A percentile compares a stretch with the other conserved stretches of the same genome.
phyloP scores from a whole-genome alignment of 2,113 vertebrate genomes.

The Corythornis cristatus region DNA sequence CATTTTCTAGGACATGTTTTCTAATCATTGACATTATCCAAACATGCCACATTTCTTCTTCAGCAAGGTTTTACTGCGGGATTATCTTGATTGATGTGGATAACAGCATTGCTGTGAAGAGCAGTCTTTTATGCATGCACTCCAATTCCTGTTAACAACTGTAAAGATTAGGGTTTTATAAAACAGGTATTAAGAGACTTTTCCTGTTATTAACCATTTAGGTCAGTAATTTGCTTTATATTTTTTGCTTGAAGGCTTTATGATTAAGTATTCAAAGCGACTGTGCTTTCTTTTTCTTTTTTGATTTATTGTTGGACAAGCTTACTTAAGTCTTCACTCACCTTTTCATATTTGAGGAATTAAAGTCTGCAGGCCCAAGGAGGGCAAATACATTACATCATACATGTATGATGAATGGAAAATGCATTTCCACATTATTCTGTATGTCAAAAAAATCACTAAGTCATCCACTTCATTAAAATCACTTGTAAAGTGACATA shows the following conservation, averaged over 20 bases:
- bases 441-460: not conserved
- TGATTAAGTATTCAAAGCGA: not conserved
- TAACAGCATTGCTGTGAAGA: not conserved
- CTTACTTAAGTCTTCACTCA: not conserved
- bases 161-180: conserved; percentile 51
- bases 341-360: not conserved
- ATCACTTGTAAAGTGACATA: not conserved
- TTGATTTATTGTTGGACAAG: conserved; percentile 7
- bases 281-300: not conserved
- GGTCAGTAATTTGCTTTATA: conserved; percentile 19
- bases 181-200: conserved; percentile 36
- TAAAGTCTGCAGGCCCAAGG: not conserved
- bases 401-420: not conserved
- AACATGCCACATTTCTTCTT: conserved; percentile 42
- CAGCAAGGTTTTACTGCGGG: conserved; percentile 28
- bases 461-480: not conserved
- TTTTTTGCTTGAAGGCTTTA: conserved; percentile 4
- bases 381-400: not conserved
- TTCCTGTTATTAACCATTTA: conserved; percentile 43
- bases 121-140: not conserved
- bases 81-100: conserved; percentile 45
- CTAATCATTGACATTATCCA: conserved; percentile 46
- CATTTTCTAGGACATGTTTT: conserved; percentile 39
- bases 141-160: conserved; percentile 44
- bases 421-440: not conserved